Conservation (phyloP, 1,140 invertebrate species). For the Ridgeia piscesae region DNA sequence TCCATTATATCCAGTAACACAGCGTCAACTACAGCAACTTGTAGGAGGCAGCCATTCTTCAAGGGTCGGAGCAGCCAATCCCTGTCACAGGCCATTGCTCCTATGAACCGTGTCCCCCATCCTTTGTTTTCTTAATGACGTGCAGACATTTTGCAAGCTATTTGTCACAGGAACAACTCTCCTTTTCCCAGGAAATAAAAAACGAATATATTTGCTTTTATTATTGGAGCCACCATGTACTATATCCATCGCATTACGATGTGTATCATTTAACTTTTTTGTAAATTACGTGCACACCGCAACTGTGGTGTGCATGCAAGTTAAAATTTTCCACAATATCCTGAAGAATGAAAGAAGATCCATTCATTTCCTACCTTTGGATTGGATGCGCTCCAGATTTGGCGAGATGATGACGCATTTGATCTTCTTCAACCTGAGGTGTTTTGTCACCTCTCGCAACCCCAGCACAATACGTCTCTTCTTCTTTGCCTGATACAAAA, state of each 20-base stretch:
- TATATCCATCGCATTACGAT: too few relatives aligned
- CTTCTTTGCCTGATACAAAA: conserved; percentile 52
- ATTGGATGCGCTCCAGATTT: conserved; percentile 60
- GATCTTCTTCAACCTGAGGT: conserved; percentile 63
- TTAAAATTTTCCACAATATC: too few relatives aligned
- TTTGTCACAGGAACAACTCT: background rate
- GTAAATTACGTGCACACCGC: too few relatives aligned
- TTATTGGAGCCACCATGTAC: background rate
- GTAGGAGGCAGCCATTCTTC: background rate
- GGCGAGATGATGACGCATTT: conserved; percentile 67
- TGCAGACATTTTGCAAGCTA: background rate
- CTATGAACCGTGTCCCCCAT: background rate
- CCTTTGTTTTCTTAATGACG: too few relatives aligned
- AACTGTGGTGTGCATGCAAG: too few relatives aligned
- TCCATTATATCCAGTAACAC: background rate
- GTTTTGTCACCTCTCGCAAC: conserved; percentile 64
- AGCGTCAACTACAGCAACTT: background rate
- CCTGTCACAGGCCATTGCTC: background rate
- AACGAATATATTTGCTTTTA: background rate
- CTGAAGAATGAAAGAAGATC: too few relatives aligned
- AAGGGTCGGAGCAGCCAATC: background rate
- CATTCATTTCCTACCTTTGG: conserved; percentile 52
- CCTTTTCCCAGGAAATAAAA: background rate
- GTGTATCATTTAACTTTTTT: too few relatives aligned
- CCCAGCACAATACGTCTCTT: conserved; percentile 65